Conservation (phyloP, 2,888 invertebrate genomes). For the Charanyca ferruginea region DNA sequence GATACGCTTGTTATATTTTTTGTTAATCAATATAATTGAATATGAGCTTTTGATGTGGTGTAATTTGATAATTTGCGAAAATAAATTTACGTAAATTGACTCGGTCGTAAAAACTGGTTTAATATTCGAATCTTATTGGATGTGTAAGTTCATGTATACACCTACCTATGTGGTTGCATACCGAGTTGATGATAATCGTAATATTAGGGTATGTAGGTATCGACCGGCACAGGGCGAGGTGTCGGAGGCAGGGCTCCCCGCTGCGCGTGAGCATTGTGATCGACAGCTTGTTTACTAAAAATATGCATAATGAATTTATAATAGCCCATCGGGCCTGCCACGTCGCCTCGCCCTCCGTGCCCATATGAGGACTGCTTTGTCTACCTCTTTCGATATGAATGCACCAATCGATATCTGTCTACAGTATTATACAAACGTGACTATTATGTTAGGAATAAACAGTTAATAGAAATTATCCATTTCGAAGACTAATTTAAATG, state of each 20-base stretch:
- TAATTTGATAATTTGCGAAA: slow-evolving; percentile 87
- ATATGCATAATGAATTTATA: slow-evolving; percentile 91
- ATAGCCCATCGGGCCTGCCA: slow-evolving; percentile 82
- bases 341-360: slow-evolving; percentile 74
- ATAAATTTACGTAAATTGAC: slow-evolving; percentile 79
- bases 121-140: slow-evolving; percentile 70
- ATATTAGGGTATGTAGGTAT: slow-evolving; percentile 79
- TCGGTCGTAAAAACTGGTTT: slow-evolving; percentile 80
- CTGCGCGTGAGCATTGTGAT: slow-evolving; percentile 88
- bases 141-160: slow-evolving; percentile 47
- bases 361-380: slow-evolving; percentile 69
- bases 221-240: slow-evolving; percentile 78
- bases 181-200: slow-evolving; percentile 76
- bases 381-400: slow-evolving; percentile 66
- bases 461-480: slow-evolving; percentile 4
- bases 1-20: slow-evolving; percentile 86
- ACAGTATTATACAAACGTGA: slow-evolving; percentile 20
- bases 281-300: slow-evolving; percentile 91
- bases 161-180: slow-evolving; percentile 65
- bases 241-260: slow-evolving; percentile 86
- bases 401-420: slow-evolving; percentile 36
- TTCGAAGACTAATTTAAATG: slow-evolving; percentile 4
- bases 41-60: slow-evolving; percentile 86
- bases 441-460: slow-evolving; percentile 10
- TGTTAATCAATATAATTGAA: slow-evolving; percentile 83